Evolutionary conservation across 2,888 invertebrate genomes (phyloP).

Genomic region (Platycnemis pennipes): DNA sequence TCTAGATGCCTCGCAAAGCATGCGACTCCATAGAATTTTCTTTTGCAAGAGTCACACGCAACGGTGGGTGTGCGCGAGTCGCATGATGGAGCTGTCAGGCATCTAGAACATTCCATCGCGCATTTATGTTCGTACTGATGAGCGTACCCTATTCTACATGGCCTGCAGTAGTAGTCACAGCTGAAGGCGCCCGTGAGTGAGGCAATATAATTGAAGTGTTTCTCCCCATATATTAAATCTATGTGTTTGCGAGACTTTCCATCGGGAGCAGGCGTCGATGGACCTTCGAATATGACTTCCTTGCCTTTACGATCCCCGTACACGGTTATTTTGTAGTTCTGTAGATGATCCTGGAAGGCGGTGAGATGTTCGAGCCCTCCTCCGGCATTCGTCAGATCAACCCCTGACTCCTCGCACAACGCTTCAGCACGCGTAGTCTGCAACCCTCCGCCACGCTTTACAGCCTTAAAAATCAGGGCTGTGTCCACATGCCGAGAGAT

Average conservation of each 20-base stretch:
- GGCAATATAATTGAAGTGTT: not conserved
- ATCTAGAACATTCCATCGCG: too few species aligned
- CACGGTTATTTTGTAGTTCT: constrained; percentile 13
- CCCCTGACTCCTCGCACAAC: not conserved
- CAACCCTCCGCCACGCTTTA: not conserved
- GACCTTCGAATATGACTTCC: not conserved
- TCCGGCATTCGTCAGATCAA: constrained; percentile 39
- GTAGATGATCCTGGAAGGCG: constrained; percentile 6
- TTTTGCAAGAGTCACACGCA: too few species aligned
- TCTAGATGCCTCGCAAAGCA: not conserved
- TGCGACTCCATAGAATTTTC: too few species aligned
- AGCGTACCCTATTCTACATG: not conserved
- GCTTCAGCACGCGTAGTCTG: constrained; percentile 2
- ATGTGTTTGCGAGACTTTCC: too few species aligned
- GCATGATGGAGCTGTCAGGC: too few species aligned
- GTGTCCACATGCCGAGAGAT: constrained; percentile 33
- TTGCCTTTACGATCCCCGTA: not conserved
- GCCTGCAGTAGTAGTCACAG: constrained; percentile 25
- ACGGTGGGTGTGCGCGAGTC: too few species aligned
- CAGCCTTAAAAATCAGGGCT: not conserved
- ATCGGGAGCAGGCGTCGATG: not conserved
- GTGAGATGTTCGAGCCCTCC: constrained; percentile 4
- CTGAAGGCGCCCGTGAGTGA: constrained; percentile 42
- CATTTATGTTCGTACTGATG: not conserved
- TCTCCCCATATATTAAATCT: constrained; percentile 10